Evolutionary conservation across 2,888 invertebrate species (phyloP), one percentile per base, ranked within the genome.

Genomic region (Eumacrocentrus americanus): DNA sequence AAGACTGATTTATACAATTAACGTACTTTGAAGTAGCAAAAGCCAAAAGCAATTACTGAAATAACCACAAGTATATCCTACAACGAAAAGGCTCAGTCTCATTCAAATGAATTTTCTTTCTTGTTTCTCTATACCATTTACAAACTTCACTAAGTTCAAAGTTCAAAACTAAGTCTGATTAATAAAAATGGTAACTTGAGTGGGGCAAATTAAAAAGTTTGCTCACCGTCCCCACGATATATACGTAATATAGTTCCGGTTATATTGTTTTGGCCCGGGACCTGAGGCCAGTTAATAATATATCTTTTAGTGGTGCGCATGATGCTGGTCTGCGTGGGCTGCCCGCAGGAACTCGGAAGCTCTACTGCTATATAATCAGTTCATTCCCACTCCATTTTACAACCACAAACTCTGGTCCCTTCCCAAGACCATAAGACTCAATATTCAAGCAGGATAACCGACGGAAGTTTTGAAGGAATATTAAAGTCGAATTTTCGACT

Each of bases 131-230:
- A 20, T 22, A n/a, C 4, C 7, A 5, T 22, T 20, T 42, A 22
- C n/a, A 11, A 29, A 50, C 29, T 57, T 29, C 47, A 20, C 48
- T 50, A 42, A 50, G 50, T 42, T 12, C 47, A 14, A 16, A 48
- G 48, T 56, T 48, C 38, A n/a, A n/a, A 57, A n/a, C 48, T 38
- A 11, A 40, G 37, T 23, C 29, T 40, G 40, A n/a, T n/a, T n/a
- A n/a, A 57, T 57, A 50, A 57, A 48, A 57, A 57, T 40, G 38
- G 48, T 57, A 42, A 57, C 40, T 40, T 42, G 20, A 57, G 57
- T 50, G n/a, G 48, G 42, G 20, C 40, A 42, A 50, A 57, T 50
- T 57, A 48, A 57, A 50, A 57, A 57, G 57, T 57, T 57, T 57
- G n/a, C n/a, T n/a, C n/a, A n/a, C n/a, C n/a, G n/a, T 50, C 29